Conservation (phyloP, 2,113 vertebrate species). For the Jaculus jaculus region DNA sequence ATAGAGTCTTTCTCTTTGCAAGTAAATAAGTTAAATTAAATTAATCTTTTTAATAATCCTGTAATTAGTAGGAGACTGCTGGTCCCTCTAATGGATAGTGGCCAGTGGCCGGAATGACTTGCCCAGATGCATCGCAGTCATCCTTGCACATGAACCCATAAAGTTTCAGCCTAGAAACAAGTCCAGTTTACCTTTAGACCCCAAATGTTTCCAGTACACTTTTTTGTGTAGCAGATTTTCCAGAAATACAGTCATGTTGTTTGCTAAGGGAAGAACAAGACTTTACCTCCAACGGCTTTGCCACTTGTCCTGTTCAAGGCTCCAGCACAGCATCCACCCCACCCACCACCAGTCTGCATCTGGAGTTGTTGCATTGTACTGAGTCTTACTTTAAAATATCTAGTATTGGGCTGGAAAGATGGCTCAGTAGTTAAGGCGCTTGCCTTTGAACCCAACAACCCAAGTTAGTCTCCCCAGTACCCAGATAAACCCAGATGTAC, state of each 20-base stretch:
- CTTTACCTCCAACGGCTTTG: not conserved
- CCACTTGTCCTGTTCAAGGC: not conserved
- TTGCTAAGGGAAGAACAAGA: not conserved
- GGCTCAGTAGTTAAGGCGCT: too few species aligned
- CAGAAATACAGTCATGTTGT: not conserved
- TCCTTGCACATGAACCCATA: not conserved
- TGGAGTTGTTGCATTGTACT: not conserved
- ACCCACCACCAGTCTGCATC: not conserved
- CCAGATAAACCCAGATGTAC: not conserved
- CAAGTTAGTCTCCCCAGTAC: not conserved
- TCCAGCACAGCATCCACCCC: not conserved
- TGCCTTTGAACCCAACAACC: too few species aligned
- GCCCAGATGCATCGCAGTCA: not conserved
- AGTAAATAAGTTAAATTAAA: too few species aligned
- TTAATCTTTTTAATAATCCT: not conserved
- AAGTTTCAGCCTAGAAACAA: slow-evolving; percentile 12
- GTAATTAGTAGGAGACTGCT: not conserved
- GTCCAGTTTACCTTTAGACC: not conserved
- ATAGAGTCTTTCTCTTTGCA: too few species aligned
- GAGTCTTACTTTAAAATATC: not conserved
- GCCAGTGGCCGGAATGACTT: not conserved
- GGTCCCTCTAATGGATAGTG: not conserved
- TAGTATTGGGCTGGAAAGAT: too few species aligned
- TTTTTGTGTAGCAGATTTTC: not conserved
- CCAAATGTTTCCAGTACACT: not conserved